Percentiles rank a stretch among this genome's conserved stretches.
These are phyloP conservation scores for Microctenopoma steveboyesi DNA, from an alignment of 2,797 vertebrate genomes.

Conservation along the genomic window DNA sequence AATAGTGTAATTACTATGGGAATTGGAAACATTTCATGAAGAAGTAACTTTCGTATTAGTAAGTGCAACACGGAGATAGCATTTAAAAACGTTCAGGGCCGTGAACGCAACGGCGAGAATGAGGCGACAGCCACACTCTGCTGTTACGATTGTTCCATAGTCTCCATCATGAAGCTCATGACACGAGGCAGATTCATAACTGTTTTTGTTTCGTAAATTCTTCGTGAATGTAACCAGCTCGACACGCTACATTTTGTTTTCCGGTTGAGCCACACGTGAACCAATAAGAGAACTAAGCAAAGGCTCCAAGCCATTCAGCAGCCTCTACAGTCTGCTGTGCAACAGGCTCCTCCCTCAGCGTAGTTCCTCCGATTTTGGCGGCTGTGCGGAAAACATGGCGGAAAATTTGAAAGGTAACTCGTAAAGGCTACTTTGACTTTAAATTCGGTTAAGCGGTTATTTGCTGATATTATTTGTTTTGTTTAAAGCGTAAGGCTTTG, in stretches of 20 bases:
- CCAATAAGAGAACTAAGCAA: slow-evolving; percentile 35
- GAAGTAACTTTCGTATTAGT: no score
- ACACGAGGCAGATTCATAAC: no score
- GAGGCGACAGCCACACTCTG: no score
- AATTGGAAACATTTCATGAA: no score
- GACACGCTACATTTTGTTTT: neutral
- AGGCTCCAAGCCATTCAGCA: slow-evolving; percentile 60
- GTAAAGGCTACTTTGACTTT: neutral
- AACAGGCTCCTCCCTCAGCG: slow-evolving; percentile 4
- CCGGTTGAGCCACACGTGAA: neutral
- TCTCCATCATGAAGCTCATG: neutral
- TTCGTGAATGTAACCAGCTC: slow-evolving; percentile 1
- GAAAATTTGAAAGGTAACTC: slow-evolving; percentile 83
- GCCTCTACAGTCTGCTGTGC: neutral
- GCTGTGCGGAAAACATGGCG: slow-evolving; percentile 81
- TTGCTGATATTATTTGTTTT: accelerated
- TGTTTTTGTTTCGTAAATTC: neutral
- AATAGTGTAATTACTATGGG: no score
- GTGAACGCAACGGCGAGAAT: no score
- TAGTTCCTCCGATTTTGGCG: slow-evolving; percentile 65
- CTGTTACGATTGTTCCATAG: neutral
- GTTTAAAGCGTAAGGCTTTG: accelerated
- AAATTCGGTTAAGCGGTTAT: neutral
- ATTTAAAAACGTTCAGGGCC: no score
- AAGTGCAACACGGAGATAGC: no score